A percentile compares a stretch with the other conserved stretches of the same genome.
Conservation (phyloP, 2,888 invertebrate species). For the Pinctada fucata region DNA sequence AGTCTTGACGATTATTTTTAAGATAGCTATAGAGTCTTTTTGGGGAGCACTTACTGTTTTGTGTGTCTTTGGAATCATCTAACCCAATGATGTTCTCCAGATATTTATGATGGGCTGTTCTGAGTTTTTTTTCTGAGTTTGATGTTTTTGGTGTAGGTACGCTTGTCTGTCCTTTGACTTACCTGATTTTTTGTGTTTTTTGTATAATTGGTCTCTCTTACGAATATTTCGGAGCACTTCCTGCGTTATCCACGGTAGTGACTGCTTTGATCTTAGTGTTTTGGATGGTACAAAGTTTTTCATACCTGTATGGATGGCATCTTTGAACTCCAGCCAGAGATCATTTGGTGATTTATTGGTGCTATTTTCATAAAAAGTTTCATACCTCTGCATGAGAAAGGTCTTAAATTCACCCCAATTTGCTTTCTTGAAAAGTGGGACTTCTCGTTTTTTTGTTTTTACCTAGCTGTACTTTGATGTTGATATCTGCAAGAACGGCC, state of each 20-base stretch:
- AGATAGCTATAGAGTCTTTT: neutral
- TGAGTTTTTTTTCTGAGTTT: neutral
- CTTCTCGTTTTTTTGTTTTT: neutral
- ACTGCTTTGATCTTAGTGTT: neutral
- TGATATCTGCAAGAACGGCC: neutral
- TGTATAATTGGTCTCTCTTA: neutral
- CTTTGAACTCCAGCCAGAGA: neutral
- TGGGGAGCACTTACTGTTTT: neutral
- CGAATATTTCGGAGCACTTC: neutral
- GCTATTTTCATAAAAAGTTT: neutral
- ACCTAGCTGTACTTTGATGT: neutral
- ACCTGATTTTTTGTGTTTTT: neutral
- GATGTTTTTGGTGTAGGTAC: neutral
- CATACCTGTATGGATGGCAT: neutral
- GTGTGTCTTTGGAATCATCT: neutral
- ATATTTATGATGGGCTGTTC: neutral
- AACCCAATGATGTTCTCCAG: neutral
- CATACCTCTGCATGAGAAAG: neutral
- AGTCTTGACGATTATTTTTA: neutral
- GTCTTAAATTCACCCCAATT: neutral
- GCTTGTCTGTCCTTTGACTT: slow-evolving; percentile 1
- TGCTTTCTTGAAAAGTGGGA: neutral
- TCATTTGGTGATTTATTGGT: neutral
- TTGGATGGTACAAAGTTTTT: neutral
- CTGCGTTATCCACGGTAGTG: neutral